Conservation (phyloP, 2,888 invertebrate species). For the Drosophila borealis region DNA sequence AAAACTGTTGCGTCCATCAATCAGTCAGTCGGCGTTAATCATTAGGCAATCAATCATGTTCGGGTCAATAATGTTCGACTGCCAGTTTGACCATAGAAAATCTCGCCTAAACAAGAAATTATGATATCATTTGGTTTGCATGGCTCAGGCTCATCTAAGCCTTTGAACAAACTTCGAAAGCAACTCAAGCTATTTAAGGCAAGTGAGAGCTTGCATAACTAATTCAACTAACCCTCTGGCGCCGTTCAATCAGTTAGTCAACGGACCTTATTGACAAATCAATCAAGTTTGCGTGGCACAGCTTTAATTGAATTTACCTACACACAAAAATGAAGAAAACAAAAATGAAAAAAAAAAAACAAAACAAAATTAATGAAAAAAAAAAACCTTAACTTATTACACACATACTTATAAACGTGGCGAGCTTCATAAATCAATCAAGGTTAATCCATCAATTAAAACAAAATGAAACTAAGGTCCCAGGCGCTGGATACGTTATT, state of each 20-base stretch:
- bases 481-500: conserved; percentile 38
- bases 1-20: not conserved
- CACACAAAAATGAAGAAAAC: not conserved
- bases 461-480: conserved; percentile 17
- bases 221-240: not conserved
- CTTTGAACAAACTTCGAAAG: not conserved
- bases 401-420: conserved; percentile 5
- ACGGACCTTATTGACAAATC: conserved; percentile 48
- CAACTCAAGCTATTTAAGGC: not conserved
- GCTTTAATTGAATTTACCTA: conserved; percentile 43
- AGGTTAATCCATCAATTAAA: conserved; percentile 67
- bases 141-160: not conserved
- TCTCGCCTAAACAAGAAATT: not conserved
- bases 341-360: not conserved
- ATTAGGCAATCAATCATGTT: not conserved
- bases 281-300: conserved; percentile 45
- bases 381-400: not conserved
- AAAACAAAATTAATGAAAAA: not conserved
- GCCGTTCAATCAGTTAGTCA: conserved; percentile 38
- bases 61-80: not conserved
- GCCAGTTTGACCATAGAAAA: not conserved
- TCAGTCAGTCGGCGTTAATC: not conserved
- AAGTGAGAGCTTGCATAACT: not conserved
- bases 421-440: conserved; percentile 65
- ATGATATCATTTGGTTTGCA: not conserved